Base-by-base conservation (phyloP, 2,113 vertebrate species). In the Chaetodon trifascialis region DNA sequence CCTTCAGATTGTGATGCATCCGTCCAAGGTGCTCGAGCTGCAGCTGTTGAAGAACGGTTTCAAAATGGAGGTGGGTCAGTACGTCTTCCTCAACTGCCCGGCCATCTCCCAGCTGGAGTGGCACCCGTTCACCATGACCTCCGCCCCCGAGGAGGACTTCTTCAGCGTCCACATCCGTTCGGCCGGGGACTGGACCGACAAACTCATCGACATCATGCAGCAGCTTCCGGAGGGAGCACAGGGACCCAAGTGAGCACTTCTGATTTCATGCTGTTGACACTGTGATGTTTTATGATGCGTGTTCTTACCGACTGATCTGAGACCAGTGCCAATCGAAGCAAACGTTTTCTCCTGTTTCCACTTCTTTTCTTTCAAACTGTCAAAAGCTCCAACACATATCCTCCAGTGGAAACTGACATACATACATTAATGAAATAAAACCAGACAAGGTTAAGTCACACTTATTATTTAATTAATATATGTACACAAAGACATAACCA, bases 41-140 rank as follows among this genome's bases (percentile, higher is more conserved):
- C 97, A 97, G 91, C 94, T 99, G 96, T 83, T 93, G 38, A 98
- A 97, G 93, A 91, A 68, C 7, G 97, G 96, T 4, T 98, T 98
- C 88, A 93, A 66, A 62, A 98, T 98, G 97, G 96, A 97, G 23
- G 97, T 98, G 76, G 97, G 97, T 5, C 97, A 98, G 84, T 98
- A 98, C 55, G 94, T 98, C 80, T 99, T 98, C 0, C 83, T 99
- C 91, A 98, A 97, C 88, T 99, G 97, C 80, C 96, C 97, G 0
- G 70, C 90, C 21, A 93, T 98, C 90, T 99, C 97, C 23, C 79
- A 79, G 11, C 92, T 98, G 75, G 97, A 99, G 90, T 97, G 97
- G 98, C 97, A 99, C 67, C 97, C 97, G 6, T 98, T 98, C 93
- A 98, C 97, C 84, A 95, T 98, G 95, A 99, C 97, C 76, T 99